phyloP scores from a whole-genome alignment of 2,888 invertebrate species.

The Coelinius sp. region DNA sequence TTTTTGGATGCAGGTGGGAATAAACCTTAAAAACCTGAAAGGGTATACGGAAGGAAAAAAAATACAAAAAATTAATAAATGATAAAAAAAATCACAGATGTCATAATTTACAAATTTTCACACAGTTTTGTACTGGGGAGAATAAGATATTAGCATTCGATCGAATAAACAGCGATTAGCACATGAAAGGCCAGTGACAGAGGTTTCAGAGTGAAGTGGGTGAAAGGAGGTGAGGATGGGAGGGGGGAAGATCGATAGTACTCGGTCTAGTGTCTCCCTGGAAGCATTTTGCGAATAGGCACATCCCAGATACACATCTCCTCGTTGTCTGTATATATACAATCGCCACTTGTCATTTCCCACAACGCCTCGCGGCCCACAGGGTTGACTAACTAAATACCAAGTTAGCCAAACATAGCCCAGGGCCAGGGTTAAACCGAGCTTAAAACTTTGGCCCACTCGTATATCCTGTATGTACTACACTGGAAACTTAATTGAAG shows the following conservation, averaged over 20 bases:
- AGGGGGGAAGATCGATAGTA: constrained; percentile 49
- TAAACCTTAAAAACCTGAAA: too few species aligned
- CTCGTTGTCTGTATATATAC: constrained; percentile 33
- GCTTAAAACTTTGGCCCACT: constrained; percentile 56
- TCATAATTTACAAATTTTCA: constrained; percentile 26
- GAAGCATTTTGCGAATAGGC: constrained; percentile 5
- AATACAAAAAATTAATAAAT: neutral
- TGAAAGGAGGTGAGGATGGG: too few species aligned
- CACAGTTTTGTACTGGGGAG: neutral
- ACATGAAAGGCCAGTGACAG: constrained; percentile 60
- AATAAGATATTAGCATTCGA: constrained; percentile 54
- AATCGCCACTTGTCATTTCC: constrained; percentile 68
- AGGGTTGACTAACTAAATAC: constrained; percentile 70
- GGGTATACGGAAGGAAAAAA: too few species aligned
- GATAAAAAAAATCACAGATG: constrained; percentile 22
- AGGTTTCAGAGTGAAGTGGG: neutral
- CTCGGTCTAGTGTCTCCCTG: constrained; percentile 20
- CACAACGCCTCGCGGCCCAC: constrained; percentile 67
- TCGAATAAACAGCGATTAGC: constrained; percentile 69
- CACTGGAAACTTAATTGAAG: neutral
- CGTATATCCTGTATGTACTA: neutral
- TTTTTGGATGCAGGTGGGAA: too few species aligned
- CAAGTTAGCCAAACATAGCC: constrained; percentile 65
- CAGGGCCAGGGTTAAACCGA: constrained; percentile 67
- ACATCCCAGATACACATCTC: constrained; percentile 7